Evolutionary conservation across 2,797 vertebrate species (phyloP).

Genomic region (Chelidonichthys spinosus): DNA sequence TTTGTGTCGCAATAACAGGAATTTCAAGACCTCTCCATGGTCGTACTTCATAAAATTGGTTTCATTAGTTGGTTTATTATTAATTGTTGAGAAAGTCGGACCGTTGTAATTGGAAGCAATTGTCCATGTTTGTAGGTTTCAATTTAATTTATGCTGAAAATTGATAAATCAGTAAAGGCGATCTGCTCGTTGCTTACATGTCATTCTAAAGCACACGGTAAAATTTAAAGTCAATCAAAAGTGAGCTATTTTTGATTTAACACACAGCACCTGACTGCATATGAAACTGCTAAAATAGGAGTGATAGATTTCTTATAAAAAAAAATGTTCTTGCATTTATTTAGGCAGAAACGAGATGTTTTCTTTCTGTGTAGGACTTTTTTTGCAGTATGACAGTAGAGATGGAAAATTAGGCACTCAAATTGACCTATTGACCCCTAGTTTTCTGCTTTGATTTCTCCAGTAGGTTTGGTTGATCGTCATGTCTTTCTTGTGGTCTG

Average conservation of each 20-base stretch:
- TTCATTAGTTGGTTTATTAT: not conserved
- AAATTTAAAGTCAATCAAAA: not conserved
- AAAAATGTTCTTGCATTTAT: no score
- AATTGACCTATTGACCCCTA: constrained; percentile 22
- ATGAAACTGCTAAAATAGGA: not conserved
- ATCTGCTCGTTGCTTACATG: not conserved
- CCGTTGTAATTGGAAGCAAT: not conserved
- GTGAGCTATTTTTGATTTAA: not conserved
- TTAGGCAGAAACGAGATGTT: no score
- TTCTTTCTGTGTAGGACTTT: not conserved
- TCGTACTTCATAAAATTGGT: not conserved
- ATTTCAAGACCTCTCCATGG: not conserved
- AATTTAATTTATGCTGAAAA: not conserved
- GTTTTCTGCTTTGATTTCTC: constrained; percentile 42
- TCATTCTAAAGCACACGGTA: not conserved
- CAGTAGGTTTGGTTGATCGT: constrained; percentile 56
- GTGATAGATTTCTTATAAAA: not conserved
- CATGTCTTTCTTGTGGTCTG: constrained; percentile 58
- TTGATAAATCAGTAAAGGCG: not conserved
- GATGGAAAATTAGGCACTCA: not conserved
- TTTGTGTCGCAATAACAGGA: not conserved
- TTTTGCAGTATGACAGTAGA: not conserved
- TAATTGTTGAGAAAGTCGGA: not conserved
- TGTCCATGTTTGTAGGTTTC: not conserved
- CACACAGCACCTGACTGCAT: not conserved